Conservation (phyloP, 2,888 invertebrate genomes). For the Melinaea menophilus region DNA sequence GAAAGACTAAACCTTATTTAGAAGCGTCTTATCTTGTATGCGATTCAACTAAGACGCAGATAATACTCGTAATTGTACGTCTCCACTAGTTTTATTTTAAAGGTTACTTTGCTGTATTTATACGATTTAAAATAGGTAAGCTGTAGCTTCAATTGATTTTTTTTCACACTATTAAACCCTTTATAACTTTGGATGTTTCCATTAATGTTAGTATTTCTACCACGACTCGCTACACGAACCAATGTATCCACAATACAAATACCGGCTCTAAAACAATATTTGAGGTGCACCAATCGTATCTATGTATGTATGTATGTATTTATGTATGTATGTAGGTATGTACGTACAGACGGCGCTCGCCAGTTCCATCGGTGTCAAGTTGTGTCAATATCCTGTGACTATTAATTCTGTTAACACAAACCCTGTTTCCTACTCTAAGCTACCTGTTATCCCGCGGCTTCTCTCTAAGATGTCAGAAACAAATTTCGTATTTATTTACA, state of each 20-base stretch:
- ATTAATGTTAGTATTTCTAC: neutral
- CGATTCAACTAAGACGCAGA: no score
- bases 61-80: no score
- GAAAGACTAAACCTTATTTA: no score
- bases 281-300: neutral
- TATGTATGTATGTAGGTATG: no score
- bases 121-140: no score
- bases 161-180: no score
- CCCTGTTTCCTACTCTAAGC: neutral
- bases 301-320: no score
- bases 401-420: constrained; percentile 1
- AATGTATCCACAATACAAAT: neutral
- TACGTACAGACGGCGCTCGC: neutral
- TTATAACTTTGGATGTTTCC: neutral
- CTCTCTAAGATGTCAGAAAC: neutral
- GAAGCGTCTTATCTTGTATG: no score
- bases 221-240: neutral
- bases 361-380: constrained; percentile 1
- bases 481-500: no score
- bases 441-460: neutral
- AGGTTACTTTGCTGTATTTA: no score
- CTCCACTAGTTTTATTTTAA: no score
- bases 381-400: constrained; percentile 1
- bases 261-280: constrained; percentile 7
- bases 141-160: no score